Percentiles rank a stretch among this genome's conserved stretches.
Conservation (phyloP, 2,797 vertebrate genomes). For the Propithecus perrieri region DNA sequence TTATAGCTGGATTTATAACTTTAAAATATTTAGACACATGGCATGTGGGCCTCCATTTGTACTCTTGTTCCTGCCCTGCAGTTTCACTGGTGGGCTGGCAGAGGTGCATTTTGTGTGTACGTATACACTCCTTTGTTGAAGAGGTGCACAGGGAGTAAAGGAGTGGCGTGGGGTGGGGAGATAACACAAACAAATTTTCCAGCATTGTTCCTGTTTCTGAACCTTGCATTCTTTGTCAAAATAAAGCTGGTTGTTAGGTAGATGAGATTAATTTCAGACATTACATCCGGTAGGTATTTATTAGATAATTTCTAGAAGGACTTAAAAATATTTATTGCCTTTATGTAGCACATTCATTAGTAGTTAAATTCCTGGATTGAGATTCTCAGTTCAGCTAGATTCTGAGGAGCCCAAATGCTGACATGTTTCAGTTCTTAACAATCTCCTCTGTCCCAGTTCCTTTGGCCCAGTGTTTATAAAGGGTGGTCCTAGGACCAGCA, state of each 20-base stretch:
- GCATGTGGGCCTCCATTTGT: neutral
- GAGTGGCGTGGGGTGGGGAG: neutral
- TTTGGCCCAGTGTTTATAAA: neutral
- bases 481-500: neutral
- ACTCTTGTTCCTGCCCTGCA: neutral
- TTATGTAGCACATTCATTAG: neutral
- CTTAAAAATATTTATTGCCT: neutral
- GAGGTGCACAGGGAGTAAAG: neutral
- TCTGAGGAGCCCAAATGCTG: neutral
- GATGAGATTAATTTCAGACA: neutral
- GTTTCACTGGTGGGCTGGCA: neutral
- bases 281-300: neutral
- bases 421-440: neutral
- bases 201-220: neutral
- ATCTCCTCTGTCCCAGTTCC: neutral
- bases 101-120: rapidly evolving
- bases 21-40: neutral
- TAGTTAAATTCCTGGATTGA: neutral
- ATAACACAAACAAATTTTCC: neutral
- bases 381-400: neutral
- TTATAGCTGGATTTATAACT: neutral
- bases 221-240: neutral
- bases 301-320: neutral
- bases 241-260: neutral
- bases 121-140: neutral